Evolutionary conservation across 2,888 invertebrate species (phyloP), one percentile per base, ranked within the genome.

Genomic region (Lordiphosa fenestrarum): DNA sequence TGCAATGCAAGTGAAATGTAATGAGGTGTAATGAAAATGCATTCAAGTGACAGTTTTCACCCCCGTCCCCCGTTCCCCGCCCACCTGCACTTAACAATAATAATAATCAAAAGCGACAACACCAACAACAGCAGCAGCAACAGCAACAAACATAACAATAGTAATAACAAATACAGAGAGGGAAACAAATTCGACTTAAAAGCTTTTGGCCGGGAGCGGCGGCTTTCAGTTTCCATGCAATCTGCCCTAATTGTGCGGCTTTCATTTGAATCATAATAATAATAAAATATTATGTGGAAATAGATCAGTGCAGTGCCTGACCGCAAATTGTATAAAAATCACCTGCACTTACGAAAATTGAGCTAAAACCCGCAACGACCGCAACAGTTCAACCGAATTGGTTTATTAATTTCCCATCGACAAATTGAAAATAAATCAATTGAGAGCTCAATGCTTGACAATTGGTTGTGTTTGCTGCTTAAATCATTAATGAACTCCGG

Each of bases 11-110:
- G 70, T 76, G 81, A 77, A 80, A 83, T 80, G 77, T 77, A 77
- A 77, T 77, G 84, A 77, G 76, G 77, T 80, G 84, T 77, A 83
- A 77, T 77, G 77, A 84, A 78, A 83, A 77, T 80, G 77, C 77
- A 77, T 77, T 83, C 73, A 80, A 80, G 77, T 80, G 80, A 63
- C 80, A 80, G 76, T 83, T 71, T 60, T 57, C 33, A 23, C 21
- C 41, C 52, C n/a, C n/a, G n/a, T 9, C 7, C 13, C 15, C 15
- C 15, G 15, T 15, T 2, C 15, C 10, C 33, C 41, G 4, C 15
- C 19, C 41, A 6, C 15, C 19, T 19, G 77, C 84, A 77, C 77
- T 77, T 75, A 77, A 83, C 73, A 83, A 68, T 75, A 75, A 80
- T 75, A 75, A 80, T 75, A 73, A 25, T 25, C 30, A 44, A 44